Evolutionary conservation across 2,113 vertebrate species (phyloP), one percentile per base, ranked within the genome.

Genomic region (Thalassoma bifasciatum): DNA sequence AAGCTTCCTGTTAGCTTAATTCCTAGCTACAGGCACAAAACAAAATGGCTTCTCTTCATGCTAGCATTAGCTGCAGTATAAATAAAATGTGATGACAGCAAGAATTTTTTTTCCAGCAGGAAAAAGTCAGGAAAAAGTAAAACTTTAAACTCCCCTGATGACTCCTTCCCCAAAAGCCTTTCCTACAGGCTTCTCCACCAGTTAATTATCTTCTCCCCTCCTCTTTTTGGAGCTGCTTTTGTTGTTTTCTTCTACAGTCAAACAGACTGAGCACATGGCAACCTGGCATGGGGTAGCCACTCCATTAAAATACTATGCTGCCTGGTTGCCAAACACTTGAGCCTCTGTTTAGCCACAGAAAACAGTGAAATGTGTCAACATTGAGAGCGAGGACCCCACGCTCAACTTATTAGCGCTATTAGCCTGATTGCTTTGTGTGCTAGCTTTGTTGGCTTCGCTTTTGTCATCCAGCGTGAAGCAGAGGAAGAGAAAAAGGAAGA

Each of bases 401-500:
- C 89, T 93, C 92, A 83, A 93, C 89, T 89, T 93, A 94, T 94
- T 94, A 94, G 91, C 76, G 79, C 93, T 87, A 94, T 94, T 93
- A 94, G 91, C 82, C 88, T 85, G 88, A 91, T 91, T 90, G 92
- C 89, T 92, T 91, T 93, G 89, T 92, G 69, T 12, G 56, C 88
- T 72, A 86, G 91, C 89, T 91, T 93, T 93, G 93, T 93, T 89
- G 83, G 79, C 89, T 65, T 63, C n/a, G 38, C 87, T 90, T 92
- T 92, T 92, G 91, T 89, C 62, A 51, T 70, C 86, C 51, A 34
- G 8, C 13, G 61, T 57, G 86, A 79, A 66, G 77, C 64, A 1
- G 85, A 57, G 56, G 72, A 71, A 50, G 59, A 81, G 79, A 75
- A 73, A 82, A 74, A 79, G 87, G 58, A 79, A 79, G 46, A 49